These are phyloP conservation scores for Plebejus anna DNA, from an alignment of 2,888 invertebrate genomes.

Conservation along the genomic window DNA sequence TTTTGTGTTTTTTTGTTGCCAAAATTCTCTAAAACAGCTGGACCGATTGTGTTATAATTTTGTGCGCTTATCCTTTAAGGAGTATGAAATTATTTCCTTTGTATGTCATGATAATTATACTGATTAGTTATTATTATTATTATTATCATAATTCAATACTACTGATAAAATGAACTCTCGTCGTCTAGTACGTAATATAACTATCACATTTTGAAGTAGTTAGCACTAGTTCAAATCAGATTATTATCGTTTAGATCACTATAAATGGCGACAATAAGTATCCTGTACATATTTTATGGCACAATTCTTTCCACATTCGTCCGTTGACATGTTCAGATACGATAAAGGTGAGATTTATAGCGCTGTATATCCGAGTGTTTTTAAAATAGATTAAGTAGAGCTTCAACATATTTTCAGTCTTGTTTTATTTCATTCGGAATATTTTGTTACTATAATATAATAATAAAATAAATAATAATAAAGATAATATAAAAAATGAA, in stretches of 20 bases:
- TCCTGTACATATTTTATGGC: background rate
- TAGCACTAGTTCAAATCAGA: background rate
- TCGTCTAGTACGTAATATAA: too few relatives aligned
- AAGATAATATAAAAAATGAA: too few relatives aligned
- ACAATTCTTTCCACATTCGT: conserved; percentile 14
- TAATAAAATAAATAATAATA: too few relatives aligned
- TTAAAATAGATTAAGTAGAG: background rate
- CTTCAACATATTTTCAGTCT: background rate
- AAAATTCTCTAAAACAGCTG: background rate
- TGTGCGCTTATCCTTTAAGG: background rate
- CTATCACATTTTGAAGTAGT: too few relatives aligned
- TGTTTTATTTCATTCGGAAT: background rate
- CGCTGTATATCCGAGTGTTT: background rate
- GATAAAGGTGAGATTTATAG: conserved; percentile 18
- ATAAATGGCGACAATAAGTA: background rate
- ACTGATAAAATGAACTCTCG: too few relatives aligned
- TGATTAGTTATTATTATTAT: too few relatives aligned
- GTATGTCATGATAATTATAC: too few relatives aligned
- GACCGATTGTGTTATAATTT: background rate
- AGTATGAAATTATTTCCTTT: background rate
- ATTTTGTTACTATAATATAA: background rate
- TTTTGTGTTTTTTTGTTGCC: too few relatives aligned
- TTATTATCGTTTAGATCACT: background rate
- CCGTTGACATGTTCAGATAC: background rate
- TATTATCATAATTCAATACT: too few relatives aligned